phyloP scores from a whole-genome alignment of 2,113 vertebrate genomes.

The Eonycteris spelaea region DNA sequence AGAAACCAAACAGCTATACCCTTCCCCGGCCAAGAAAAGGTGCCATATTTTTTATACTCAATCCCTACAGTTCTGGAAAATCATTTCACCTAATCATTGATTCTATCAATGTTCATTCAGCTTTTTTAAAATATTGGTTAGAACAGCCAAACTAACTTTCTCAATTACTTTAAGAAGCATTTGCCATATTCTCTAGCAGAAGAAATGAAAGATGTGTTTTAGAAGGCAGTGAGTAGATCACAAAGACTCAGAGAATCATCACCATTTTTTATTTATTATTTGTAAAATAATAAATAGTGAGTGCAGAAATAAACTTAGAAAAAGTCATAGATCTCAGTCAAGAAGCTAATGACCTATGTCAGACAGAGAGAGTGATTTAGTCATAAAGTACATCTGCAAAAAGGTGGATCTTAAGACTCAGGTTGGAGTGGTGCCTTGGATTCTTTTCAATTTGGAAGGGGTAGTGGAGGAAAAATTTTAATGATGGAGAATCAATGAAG shows the following conservation, averaged over 20 bases:
- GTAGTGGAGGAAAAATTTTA: conserved; percentile 33
- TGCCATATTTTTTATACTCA: conserved; percentile 43
- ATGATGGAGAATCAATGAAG: conserved; percentile 22
- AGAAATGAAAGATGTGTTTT: conserved; percentile 32
- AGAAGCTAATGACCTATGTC: conserved; percentile 57
- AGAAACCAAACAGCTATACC: conserved; percentile 33
- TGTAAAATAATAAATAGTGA: conserved; percentile 42
- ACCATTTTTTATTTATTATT: conserved; percentile 58
- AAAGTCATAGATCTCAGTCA: conserved; percentile 50
- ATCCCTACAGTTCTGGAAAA: conserved; percentile 16
- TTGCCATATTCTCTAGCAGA: neutral
- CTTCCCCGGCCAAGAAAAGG: neutral
- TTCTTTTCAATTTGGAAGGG: conserved; percentile 41
- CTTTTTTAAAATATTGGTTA: conserved; percentile 36
- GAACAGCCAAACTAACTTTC: conserved; percentile 50
- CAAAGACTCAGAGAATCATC: neutral
- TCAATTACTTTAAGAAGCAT: conserved; percentile 35
- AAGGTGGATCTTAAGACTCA: conserved; percentile 19
- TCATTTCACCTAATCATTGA: neutral
- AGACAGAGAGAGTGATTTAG: conserved; percentile 49
- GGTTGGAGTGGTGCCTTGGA: neutral
- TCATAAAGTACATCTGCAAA: conserved; percentile 33
- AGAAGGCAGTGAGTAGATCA: conserved; percentile 23
- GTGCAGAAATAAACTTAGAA: neutral
- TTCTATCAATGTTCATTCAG: conserved; percentile 13